Percentiles rank a stretch among this genome's conserved stretches.
These are phyloP conservation scores for Berghia stephanieae DNA, from an alignment of 1,140 invertebrate genomes.

Conservation along the genomic window DNA sequence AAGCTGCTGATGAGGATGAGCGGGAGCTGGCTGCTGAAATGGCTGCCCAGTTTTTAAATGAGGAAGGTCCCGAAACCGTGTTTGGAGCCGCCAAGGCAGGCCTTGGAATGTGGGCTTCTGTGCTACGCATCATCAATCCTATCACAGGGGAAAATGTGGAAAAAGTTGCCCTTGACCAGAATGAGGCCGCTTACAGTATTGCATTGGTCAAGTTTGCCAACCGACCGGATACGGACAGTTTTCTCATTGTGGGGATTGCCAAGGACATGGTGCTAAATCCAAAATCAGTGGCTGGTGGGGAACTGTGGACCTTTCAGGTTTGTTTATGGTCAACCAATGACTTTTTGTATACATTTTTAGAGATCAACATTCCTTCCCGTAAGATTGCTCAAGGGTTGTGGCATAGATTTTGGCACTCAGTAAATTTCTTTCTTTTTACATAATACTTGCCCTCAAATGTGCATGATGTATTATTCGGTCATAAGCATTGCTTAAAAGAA, in stretches of 20 bases:
- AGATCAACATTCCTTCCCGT: too few species aligned
- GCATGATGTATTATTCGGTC: too few species aligned
- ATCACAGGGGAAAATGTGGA: constrained; percentile 84
- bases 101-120: constrained; percentile 95
- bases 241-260: constrained; percentile 86
- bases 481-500: too few species aligned
- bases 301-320: constrained; percentile 82
- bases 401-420: too few species aligned
- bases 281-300: constrained; percentile 80
- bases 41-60: constrained; percentile 94
- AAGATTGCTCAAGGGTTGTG: too few species aligned
- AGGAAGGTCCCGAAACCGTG: constrained; percentile 92
- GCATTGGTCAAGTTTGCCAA: constrained; percentile 78
- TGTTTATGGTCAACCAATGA: too few species aligned
- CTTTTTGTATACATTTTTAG: too few species aligned
- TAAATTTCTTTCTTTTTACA: too few species aligned
- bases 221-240: constrained; percentile 78
- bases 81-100: constrained; percentile 98
- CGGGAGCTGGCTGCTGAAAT: constrained; percentile 94
- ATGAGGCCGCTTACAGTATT: constrained; percentile 89
- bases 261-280: constrained; percentile 92
- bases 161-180: constrained; percentile 88
- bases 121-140: constrained; percentile 91
- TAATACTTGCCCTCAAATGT: too few species aligned
- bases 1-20: constrained; percentile 95